Evolutionary conservation across 2,888 invertebrate species (phyloP).

Genomic region (Himalopsyche kuldschensis): DNA sequence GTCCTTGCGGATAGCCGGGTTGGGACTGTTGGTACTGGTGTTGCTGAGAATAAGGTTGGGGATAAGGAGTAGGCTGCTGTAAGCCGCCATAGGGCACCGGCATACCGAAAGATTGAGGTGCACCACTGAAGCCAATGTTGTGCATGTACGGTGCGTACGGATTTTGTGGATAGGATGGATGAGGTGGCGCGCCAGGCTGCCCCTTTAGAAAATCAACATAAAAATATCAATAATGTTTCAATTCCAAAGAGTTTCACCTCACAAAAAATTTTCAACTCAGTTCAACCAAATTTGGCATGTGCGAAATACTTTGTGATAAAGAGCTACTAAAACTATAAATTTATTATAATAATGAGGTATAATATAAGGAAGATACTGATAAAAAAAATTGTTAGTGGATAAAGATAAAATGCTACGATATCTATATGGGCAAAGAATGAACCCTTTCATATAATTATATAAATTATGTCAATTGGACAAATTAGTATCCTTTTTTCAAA

Average conservation of each 20-base stretch:
- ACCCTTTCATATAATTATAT: too few relatives aligned
- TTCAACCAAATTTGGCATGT: not conserved
- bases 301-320: not conserved
- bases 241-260: not conserved
- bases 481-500: too few relatives aligned
- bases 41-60: constrained; percentile 47
- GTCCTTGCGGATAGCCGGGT: constrained; percentile 44
- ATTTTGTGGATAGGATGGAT: constrained; percentile 56
- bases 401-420: not conserved
- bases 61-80: constrained; percentile 53
- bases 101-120: constrained; percentile 58
- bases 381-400: not conserved
- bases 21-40: constrained; percentile 48
- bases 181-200: constrained; percentile 49
- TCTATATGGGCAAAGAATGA: too few relatives aligned
- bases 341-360: not conserved
- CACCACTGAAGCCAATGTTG: constrained; percentile 57
- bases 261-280: not conserved
- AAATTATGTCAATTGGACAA: too few relatives aligned
- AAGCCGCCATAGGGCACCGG: constrained; percentile 55
- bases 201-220: constrained; percentile 48
- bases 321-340: not conserved
- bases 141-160: constrained; percentile 48
- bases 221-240: constrained; percentile 6
- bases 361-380: not conserved